These are phyloP conservation scores for Acleris cristana DNA, from an alignment of 2,888 invertebrate species.

Conservation along the genomic window DNA sequence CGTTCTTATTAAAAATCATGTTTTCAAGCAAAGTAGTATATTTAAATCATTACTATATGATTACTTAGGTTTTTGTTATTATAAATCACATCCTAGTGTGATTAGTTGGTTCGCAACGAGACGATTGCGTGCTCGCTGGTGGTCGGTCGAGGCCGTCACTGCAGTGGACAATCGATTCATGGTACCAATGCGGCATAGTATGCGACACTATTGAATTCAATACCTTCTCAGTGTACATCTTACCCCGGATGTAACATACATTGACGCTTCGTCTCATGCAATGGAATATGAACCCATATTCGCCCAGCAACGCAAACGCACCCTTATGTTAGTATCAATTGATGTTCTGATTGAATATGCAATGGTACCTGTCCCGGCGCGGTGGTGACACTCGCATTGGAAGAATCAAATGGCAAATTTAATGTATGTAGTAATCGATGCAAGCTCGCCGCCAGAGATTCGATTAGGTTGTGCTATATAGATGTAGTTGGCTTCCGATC, in stretches of 20 bases:
- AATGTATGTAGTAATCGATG: constrained; percentile 50
- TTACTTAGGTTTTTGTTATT: constrained; percentile 13
- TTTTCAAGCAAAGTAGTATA: no score
- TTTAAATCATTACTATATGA: background rate
- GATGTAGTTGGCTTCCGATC: constrained; percentile 51
- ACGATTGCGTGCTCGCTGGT: constrained; percentile 75
- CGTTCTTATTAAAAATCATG: no score
- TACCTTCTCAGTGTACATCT: constrained; percentile 57
- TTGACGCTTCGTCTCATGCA: constrained; percentile 43
- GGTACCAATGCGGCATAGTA: constrained; percentile 75
- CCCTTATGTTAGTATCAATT: constrained; percentile 40
- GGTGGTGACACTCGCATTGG: constrained; percentile 51
- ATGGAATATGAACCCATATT: constrained; percentile 1
- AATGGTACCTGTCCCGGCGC: constrained; percentile 51
- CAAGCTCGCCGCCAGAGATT: constrained; percentile 46
- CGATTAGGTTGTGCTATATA: constrained; percentile 48
- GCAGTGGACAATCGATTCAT: constrained; percentile 80
- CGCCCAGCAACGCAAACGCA: constrained; percentile 20
- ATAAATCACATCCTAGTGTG: constrained; percentile 55
- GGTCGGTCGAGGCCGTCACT: constrained; percentile 77
- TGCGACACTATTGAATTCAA: constrained; percentile 70
- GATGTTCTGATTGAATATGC: constrained; percentile 43
- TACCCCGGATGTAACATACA: constrained; percentile 49
- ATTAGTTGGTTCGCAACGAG: constrained; percentile 62
- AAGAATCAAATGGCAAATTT: constrained; percentile 60